Evolutionary conservation across 1,140 invertebrate species (phyloP), one percentile per base, ranked within the genome.

Genomic region (Frieseomelitta varia): DNA sequence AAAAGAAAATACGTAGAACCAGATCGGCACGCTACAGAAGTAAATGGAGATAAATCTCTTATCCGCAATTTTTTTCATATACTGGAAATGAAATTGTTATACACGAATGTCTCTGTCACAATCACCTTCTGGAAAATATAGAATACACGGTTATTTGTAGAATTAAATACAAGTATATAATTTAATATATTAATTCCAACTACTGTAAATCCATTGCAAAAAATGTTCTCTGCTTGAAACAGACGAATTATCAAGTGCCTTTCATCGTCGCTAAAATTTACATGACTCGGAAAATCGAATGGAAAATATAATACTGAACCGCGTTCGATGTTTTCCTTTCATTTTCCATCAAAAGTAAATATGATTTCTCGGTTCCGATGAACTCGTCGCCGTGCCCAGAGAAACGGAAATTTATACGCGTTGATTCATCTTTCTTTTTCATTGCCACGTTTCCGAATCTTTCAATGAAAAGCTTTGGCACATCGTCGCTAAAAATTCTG

Each of bases 271-370:
- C 17, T n/a, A 8, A 12, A 81, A 81, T 75, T 81, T 55, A 55
- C 11, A 55, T 19, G 21, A 11, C 39, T 21, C 34, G 12, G 10
- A 24, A 11, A 39, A 24, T 55, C 53, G 15, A 8, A 65, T 81
- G 74, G 74, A 75, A 81, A 75, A 81, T 81, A 51, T 75, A 75
- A 75, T 58, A 47, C 24, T 55, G 27, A 53, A n/a, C 19, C 53
- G 21, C 4, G 17, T 0, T 1, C 39, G 12, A 63, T 81, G 11
- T 81, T 81, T 81, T 74, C 71, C 8, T 81, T 81, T 63, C 79
- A 81, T 81, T 51, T 63, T 63, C 17, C 0, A 17, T 24, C 24
- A 34, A 75, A 81, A 65, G 34, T 34, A 81, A 81, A 81, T 63
- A 65, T 27, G 56, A 81, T 65, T 34, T 55, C n/a, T 53, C n/a